Percentiles rank a stretch among this genome's conserved stretches.
Evolutionary conservation across 2,113 vertebrate genomes (phyloP).

Genomic region (Grallaria varia): DNA sequence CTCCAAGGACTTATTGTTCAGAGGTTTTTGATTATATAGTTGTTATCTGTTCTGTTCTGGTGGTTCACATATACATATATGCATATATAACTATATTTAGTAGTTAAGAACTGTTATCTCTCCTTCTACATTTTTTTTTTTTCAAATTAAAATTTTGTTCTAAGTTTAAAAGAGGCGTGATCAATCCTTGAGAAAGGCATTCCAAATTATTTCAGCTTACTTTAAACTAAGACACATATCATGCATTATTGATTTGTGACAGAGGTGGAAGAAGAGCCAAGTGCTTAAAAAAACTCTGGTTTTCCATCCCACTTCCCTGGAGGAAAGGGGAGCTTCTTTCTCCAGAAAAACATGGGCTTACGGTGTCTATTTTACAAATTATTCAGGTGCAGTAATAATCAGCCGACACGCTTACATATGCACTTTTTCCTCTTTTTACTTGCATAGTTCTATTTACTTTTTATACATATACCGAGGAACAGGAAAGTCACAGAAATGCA

Average conservation of each 20-base stretch:
- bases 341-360: background rate
- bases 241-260: background rate
- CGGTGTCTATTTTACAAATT: background rate
- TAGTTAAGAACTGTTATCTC: too few relatives aligned
- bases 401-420: background rate
- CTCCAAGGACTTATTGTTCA: too few relatives aligned
- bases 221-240: too few relatives aligned
- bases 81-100: too few relatives aligned
- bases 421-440: background rate
- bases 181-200: too few relatives aligned
- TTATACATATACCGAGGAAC: background rate
- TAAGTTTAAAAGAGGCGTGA: too few relatives aligned
- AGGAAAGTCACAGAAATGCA: background rate
- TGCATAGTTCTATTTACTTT: background rate
- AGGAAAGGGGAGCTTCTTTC: background rate
- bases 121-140: too few relatives aligned
- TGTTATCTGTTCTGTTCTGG: too few relatives aligned
- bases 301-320: background rate
- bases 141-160: too few relatives aligned
- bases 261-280: background rate
- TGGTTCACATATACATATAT: too few relatives aligned
- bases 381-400: background rate
- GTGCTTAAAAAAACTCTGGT: background rate
- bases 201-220: too few relatives aligned
- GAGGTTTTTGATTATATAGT: too few relatives aligned